These are phyloP conservation scores for Heliconius hortense DNA, from an alignment of 2,888 invertebrate genomes.

Conservation along the genomic window DNA sequence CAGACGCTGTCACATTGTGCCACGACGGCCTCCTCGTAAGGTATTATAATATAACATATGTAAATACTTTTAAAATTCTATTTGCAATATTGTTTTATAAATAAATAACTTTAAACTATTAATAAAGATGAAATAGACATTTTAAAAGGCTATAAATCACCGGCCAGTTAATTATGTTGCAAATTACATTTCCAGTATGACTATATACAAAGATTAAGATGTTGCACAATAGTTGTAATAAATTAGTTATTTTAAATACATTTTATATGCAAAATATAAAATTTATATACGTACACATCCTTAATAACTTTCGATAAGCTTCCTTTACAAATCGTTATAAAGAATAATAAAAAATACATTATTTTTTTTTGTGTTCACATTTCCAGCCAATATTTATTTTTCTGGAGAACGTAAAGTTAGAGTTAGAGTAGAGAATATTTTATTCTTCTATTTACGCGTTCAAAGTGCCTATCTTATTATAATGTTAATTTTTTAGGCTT, in stretches of 20 bases:
- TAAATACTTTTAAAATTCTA: neutral
- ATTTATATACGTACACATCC: neutral
- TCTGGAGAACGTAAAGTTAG: neutral
- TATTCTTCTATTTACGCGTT: neutral
- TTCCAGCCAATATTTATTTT: neutral
- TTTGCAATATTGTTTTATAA: slow-evolving; percentile 7
- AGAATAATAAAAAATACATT: no score
- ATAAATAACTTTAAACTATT: slow-evolving; percentile 9
- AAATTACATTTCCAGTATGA: neutral
- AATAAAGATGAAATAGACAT: neutral
- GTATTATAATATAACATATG: neutral
- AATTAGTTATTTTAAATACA: neutral
- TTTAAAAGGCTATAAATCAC: slow-evolving; percentile 1
- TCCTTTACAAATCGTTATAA: no score
- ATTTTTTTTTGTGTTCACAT: no score
- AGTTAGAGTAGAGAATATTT: no score
- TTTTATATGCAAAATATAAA: neutral
- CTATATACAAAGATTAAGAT: slow-evolving; percentile 1
- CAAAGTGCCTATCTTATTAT: neutral
- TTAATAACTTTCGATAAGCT: neutral
- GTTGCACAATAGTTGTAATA: neutral
- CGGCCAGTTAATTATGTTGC: slow-evolving; percentile 15
- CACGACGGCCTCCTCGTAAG: neutral
- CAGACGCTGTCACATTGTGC: neutral
- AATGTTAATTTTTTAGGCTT: no score